Percentiles rank a stretch among this genome's conserved stretches.
Conservation (phyloP, 2,113 vertebrate species). For the western clawed frog (Xenopus tropicalis) region DNA sequence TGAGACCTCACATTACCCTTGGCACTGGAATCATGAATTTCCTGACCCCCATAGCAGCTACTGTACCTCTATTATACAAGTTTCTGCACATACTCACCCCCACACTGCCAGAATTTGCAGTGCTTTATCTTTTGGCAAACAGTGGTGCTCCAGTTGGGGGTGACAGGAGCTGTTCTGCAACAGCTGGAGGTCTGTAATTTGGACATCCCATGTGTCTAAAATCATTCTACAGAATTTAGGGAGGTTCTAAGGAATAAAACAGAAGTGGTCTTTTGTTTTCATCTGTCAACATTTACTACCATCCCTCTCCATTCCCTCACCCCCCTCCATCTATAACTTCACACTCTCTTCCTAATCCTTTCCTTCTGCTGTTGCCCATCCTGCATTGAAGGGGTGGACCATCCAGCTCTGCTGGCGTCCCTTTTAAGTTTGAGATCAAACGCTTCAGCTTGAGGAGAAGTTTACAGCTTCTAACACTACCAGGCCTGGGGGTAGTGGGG, state of each 20-base stretch:
- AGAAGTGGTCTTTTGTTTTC: slow-evolving; percentile 5
- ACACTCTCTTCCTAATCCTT: slow-evolving; percentile 35
- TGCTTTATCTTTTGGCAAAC: too few species aligned
- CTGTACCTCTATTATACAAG: neutral
- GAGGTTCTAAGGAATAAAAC: neutral
- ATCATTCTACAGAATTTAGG: neutral
- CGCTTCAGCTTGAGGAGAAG: slow-evolving; percentile 34
- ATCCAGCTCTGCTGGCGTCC: slow-evolving; percentile 33
- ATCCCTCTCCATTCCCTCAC: slow-evolving; percentile 20
- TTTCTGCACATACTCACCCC: neutral
- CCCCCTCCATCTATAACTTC: slow-evolving; percentile 17
- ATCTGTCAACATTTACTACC: slow-evolving; percentile 30
- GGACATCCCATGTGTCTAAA: too few species aligned
- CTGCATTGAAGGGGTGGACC: slow-evolving; percentile 40
- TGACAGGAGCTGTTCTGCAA: too few species aligned
- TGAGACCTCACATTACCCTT: slow-evolving; percentile 29
- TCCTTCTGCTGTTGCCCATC: slow-evolving; percentile 43
- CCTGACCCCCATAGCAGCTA: neutral
- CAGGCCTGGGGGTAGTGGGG: slow-evolving; percentile 33
- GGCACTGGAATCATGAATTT: neutral
- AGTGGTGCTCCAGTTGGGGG: too few species aligned
- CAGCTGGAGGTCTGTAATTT: too few species aligned
- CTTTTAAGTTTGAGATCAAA: slow-evolving; percentile 38
- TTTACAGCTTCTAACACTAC: slow-evolving; percentile 36
- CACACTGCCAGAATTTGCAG: neutral